Percentiles rank a stretch among this genome's conserved stretches.
Conservation (phyloP, 2,888 invertebrate species). For the Epinotia demarniana region DNA sequence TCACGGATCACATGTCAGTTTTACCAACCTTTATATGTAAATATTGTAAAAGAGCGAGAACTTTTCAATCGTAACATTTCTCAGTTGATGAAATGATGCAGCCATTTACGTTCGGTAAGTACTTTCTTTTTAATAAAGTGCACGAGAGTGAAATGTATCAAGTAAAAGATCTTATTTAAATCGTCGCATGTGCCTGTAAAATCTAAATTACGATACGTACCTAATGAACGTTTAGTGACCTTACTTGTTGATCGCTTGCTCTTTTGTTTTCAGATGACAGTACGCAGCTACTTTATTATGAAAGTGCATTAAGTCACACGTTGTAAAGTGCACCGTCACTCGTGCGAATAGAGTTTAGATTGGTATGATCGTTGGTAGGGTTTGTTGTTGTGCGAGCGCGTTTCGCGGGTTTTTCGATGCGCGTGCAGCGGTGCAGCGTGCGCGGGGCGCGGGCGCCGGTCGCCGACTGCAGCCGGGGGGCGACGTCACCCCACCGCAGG, state of each 20-base stretch:
- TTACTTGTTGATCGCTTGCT: conserved; percentile 24
- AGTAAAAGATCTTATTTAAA: background rate
- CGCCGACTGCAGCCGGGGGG: conserved; percentile 63
- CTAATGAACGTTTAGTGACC: conserved; percentile 15
- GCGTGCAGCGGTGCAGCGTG: conserved; percentile 64
- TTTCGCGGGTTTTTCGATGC: conserved; percentile 52
- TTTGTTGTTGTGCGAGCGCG: conserved; percentile 47
- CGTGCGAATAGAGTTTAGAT: conserved; percentile 20
- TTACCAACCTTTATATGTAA: background rate
- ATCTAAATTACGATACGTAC: background rate
- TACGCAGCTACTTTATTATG: conserved; percentile 16
- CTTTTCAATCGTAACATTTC: background rate
- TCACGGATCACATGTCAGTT: background rate
- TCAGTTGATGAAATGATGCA: background rate
- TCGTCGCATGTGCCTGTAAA: background rate
- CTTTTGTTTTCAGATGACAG: conserved; percentile 21
- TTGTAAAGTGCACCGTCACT: conserved; percentile 3
- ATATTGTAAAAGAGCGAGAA: background rate
- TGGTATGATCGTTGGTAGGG: background rate
- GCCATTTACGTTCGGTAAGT: background rate
- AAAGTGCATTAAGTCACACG: conserved; percentile 15
- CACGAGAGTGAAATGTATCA: conserved; percentile 4
- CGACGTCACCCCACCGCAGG: conserved; percentile 53
- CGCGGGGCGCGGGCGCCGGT: conserved; percentile 69
- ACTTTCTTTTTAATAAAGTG: background rate